Percentiles rank a stretch among this genome's conserved stretches.
Conservation (phyloP, 2,888 invertebrate genomes). For the Lasioglossum pauxillum region DNA sequence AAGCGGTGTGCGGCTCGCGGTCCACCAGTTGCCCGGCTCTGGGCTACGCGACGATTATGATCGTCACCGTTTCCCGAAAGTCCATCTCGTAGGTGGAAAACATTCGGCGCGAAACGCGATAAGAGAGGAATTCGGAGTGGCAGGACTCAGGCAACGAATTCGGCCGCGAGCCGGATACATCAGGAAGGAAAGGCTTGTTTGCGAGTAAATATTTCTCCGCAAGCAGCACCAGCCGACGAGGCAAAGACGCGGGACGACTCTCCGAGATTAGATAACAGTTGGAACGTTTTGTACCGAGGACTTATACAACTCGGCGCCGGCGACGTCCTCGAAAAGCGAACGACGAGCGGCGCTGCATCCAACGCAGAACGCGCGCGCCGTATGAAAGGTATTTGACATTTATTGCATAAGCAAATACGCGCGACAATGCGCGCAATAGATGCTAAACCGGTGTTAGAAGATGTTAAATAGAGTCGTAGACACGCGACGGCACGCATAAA, state of each 20-base stretch:
- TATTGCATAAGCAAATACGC: conserved; percentile 52
- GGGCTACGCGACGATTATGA: background rate
- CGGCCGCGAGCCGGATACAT: conserved; percentile 44
- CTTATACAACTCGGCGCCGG: conserved; percentile 52
- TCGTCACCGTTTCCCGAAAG: background rate
- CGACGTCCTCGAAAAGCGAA: conserved; percentile 49
- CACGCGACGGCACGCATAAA: conserved; percentile 35
- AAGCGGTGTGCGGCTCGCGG: too few relatives aligned
- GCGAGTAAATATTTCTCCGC: conserved; percentile 67
- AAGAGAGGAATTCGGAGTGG: background rate
- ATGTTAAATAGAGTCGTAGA: conserved; percentile 31
- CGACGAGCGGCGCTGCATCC: background rate
- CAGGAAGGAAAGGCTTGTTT: conserved; percentile 55
- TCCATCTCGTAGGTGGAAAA: background rate
- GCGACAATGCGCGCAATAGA: conserved; percentile 37
- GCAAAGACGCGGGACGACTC: conserved; percentile 52
- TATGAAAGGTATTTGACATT: conserved; percentile 59
- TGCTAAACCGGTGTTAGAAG: conserved; percentile 22
- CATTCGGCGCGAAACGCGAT: background rate
- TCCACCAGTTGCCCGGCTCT: too few relatives aligned
- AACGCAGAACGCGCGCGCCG: background rate
- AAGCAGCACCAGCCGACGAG: conserved; percentile 45
- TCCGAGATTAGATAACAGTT: conserved; percentile 69
- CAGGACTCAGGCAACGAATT: background rate
- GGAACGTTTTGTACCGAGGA: conserved; percentile 53